These are phyloP conservation scores for Dromiciops gliroides DNA, from an alignment of 2,113 vertebrate species.

Conservation along the genomic window DNA sequence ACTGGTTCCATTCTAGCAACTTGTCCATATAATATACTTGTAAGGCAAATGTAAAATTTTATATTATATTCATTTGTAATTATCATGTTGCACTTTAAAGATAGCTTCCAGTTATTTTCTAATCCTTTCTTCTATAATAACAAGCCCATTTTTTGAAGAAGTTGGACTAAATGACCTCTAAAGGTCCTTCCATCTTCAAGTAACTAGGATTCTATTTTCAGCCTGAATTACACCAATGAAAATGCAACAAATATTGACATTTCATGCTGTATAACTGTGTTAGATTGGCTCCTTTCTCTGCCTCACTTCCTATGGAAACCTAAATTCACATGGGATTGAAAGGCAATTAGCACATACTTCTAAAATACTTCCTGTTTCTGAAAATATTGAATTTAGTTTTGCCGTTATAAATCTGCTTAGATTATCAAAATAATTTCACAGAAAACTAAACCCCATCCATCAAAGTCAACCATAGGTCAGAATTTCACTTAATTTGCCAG, in stretches of 20 bases:
- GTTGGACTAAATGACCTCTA: not conserved
- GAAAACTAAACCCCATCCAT: constrained; percentile 34
- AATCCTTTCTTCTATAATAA: not conserved
- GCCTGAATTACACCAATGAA: not conserved
- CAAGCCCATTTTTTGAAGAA: not conserved
- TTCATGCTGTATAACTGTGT: not conserved
- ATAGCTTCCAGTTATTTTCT: not conserved
- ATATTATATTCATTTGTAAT: not conserved
- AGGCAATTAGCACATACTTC: not conserved
- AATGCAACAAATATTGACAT: not conserved
- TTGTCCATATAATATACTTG: not conserved
- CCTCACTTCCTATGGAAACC: not conserved
- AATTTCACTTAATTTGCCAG: not conserved
- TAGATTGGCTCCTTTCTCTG: not conserved
- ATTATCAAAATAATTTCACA: constrained; percentile 13
- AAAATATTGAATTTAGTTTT: constrained; percentile 21
- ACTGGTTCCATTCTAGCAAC: not conserved
- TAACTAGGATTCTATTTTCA: not conserved
- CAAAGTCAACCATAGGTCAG: not conserved
- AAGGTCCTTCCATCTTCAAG: not conserved
- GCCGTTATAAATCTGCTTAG: not conserved
- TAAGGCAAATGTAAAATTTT: not conserved
- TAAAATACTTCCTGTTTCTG: not conserved
- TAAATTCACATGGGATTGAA: not conserved
- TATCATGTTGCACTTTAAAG: not conserved